Percentiles rank a stretch among this genome's conserved stretches.
Conservation (phyloP, 2,888 invertebrate genomes). For the Mayetiola destructor region DNA sequence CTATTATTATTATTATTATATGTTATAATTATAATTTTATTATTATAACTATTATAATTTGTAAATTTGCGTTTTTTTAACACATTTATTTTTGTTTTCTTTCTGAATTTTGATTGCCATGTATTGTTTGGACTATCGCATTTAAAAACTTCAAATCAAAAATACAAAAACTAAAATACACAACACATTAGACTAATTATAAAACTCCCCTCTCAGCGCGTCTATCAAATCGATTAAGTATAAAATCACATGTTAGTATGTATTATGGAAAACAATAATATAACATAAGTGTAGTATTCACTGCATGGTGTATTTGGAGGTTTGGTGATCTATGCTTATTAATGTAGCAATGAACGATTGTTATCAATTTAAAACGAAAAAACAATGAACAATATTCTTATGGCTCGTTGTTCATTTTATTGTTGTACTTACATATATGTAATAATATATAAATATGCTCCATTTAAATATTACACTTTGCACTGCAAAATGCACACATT, state of each 20-base stretch:
- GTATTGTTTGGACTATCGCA: background rate
- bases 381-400: background rate
- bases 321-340: too few species aligned
- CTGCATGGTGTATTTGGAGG: conserved; percentile 29
- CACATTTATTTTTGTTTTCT: background rate
- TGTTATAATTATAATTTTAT: too few species aligned
- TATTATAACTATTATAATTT: background rate
- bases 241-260: conserved; percentile 7
- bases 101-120: background rate
- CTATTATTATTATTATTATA: too few species aligned
- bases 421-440: too few species aligned
- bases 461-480: background rate
- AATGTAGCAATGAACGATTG: too few species aligned
- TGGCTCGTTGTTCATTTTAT: background rate
- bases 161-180: background rate
- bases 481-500: background rate
- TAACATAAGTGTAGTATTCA: conserved; percentile 23
- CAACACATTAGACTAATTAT: conserved; percentile 2
- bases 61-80: background rate
- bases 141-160: background rate
- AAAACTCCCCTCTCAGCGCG: conserved; percentile 7
- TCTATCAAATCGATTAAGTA: background rate
- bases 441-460: background rate
- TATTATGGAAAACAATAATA: too few species aligned
- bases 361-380: too few species aligned